Conservation (phyloP, 23 tunicate species). For the Botrylloides violaceus region DNA sequence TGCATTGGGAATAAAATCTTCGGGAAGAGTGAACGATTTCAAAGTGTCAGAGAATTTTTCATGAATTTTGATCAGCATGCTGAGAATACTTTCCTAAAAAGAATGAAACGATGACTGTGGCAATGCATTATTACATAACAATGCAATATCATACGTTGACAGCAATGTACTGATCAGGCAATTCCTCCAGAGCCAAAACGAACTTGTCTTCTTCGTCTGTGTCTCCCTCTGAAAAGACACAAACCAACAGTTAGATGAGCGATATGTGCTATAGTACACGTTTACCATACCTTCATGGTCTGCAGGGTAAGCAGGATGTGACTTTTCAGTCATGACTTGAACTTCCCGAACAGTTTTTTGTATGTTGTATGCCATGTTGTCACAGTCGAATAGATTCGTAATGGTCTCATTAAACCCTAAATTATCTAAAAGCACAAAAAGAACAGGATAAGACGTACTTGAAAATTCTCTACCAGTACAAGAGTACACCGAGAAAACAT, state of each 20-base stretch:
- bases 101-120: no score
- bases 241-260: no score
- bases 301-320: no score
- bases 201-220: no score
- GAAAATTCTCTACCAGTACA: neutral
- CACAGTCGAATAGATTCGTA: neutral
- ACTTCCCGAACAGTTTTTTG: neutral
- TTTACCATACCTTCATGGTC: no score
- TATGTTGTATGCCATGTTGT: neutral
- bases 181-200: no score
- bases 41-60: slow-evolving; percentile 20
- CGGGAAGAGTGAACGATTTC: slow-evolving; percentile 12
- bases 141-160: neutral
- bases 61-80: slow-evolving; percentile 45
- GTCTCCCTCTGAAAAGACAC: no score
- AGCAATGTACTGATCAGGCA: neutral
- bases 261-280: no score
- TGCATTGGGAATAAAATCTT: neutral
- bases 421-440: neutral
- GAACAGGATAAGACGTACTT: neutral
- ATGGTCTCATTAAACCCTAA: neutral
- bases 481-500: neutral
- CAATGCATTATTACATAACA: no score
- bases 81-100: slow-evolving; percentile 56
- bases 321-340: neutral